Evolutionary conservation across 23 tunicate species (phyloP).

Genomic region (Halocynthia aurantium): DNA sequence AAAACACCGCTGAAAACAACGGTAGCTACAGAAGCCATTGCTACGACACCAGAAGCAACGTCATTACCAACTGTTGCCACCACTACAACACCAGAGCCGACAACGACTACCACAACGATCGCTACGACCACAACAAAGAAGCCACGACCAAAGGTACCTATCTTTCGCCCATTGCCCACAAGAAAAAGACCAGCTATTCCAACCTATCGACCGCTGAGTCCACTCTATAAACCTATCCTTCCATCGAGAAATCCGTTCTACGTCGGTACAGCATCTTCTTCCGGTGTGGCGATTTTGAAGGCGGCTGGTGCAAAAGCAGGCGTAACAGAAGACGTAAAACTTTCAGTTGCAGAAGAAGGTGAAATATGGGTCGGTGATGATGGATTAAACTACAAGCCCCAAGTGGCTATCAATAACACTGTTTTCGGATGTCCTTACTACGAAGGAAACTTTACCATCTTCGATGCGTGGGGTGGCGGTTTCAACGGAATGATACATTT

Average conservation of each 20-base stretch:
- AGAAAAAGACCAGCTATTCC: slow-evolving; percentile 12
- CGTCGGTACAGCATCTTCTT: background rate
- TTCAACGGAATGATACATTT: slow-evolving; percentile 37
- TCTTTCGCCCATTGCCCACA: background rate
- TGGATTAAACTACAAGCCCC: slow-evolving; percentile 18
- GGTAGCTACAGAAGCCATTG: background rate
- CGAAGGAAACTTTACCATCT: slow-evolving; percentile 31
- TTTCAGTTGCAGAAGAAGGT: slow-evolving; percentile 6
- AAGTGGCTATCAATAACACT: slow-evolving; percentile 4
- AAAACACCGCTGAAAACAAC: background rate
- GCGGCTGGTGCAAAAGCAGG: background rate
- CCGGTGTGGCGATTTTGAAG: slow-evolving; percentile 9
- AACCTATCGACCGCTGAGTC: slow-evolving; percentile 2
- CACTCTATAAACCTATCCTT: slow-evolving; percentile 1
- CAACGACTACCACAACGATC: slow-evolving; percentile 4
- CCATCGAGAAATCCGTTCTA: background rate
- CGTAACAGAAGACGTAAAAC: slow-evolving; percentile 10
- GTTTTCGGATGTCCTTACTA: slow-evolving; percentile 72
- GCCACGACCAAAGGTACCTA: too few relatives aligned
- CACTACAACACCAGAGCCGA: background rate
- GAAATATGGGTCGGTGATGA: slow-evolving; percentile 14
- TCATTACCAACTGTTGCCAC: background rate
- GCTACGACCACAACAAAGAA: background rate
- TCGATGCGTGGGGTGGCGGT: slow-evolving; percentile 33
- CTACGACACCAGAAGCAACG: background rate